phyloP scores from a whole-genome alignment of 2,113 vertebrate genomes.

The Rhineura floridana region DNA sequence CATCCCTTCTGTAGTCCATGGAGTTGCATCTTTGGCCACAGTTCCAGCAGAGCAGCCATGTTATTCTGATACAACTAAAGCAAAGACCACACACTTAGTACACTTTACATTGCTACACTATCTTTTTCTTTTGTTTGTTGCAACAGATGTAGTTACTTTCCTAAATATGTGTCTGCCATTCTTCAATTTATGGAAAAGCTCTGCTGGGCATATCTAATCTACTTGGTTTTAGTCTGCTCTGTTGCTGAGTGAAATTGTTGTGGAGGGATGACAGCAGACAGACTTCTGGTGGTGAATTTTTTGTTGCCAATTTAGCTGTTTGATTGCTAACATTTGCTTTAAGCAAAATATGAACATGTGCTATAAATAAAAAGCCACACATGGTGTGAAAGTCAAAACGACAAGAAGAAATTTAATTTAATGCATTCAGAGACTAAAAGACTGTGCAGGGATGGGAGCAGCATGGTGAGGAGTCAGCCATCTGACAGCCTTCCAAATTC shows the following conservation, averaged over 20 bases:
- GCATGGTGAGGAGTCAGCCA: fast-evolving
- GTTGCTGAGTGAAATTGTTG: background rate
- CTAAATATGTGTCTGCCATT: background rate
- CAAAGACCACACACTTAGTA: background rate
- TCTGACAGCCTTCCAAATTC: background rate
- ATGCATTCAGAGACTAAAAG: background rate
- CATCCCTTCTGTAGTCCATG: too few species aligned
- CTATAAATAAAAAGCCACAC: conserved; percentile 28
- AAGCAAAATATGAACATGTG: background rate
- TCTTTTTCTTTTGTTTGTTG: background rate
- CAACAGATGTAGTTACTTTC: background rate
- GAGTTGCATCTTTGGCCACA: background rate
- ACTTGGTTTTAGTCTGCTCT: background rate
- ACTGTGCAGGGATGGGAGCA: background rate
- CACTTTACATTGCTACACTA: background rate
- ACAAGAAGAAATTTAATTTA: conserved; percentile 16
- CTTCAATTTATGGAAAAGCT: background rate
- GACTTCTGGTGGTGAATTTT: background rate
- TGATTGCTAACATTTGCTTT: conserved; percentile 37
- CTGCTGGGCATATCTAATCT: background rate
- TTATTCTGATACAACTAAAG: background rate
- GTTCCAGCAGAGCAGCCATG: background rate
- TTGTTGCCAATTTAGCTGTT: conserved; percentile 20
- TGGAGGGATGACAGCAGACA: background rate
- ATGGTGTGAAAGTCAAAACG: conserved; percentile 25